Percentiles rank a stretch among this genome's conserved stretches.
Evolutionary conservation across 2,888 invertebrate genomes (phyloP).

Genomic region (Eilema sororculum): DNA sequence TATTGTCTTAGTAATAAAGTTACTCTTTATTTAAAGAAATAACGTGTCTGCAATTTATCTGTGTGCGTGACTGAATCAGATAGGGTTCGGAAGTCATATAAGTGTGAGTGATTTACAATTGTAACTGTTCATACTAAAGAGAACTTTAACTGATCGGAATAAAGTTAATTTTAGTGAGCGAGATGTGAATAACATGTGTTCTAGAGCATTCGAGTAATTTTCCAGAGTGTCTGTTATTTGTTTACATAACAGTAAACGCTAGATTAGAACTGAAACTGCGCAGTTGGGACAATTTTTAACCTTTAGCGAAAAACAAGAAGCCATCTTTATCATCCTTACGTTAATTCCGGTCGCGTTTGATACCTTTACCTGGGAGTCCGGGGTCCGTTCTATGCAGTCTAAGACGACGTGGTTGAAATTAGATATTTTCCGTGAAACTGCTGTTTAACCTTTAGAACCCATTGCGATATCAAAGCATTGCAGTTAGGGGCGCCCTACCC

Average conservation of each 20-base stretch:
- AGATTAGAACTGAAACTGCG: constrained; percentile 50
- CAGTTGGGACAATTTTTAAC: constrained; percentile 40
- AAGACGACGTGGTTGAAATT: too few relatives aligned
- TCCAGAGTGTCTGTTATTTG: constrained; percentile 57
- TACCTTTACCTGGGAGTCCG: too few relatives aligned
- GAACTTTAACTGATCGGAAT: rapidly evolving
- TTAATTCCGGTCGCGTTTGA: too few relatives aligned
- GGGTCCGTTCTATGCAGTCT: too few relatives aligned
- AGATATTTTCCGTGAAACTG: too few relatives aligned
- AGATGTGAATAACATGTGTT: constrained; percentile 30
- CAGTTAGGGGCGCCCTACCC: too few relatives aligned
- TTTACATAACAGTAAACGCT: constrained; percentile 40
- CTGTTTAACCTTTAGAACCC: too few relatives aligned
- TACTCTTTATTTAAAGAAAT: constrained; percentile 20
- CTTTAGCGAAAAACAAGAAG: neutral
- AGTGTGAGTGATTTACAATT: constrained; percentile 36
- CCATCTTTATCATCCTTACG: neutral
- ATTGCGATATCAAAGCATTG: too few relatives aligned
- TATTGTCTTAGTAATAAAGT: constrained; percentile 3
- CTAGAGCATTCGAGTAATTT: constrained; percentile 54
- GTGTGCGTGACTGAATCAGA: constrained; percentile 35
- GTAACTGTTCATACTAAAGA: constrained; percentile 17
- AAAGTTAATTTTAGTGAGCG: constrained; percentile 30
- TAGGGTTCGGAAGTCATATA: neutral
- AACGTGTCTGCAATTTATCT: neutral